These are phyloP conservation scores for Hydrolagus colliei DNA, from an alignment of 2,797 vertebrate species.

Conservation along the genomic window DNA sequence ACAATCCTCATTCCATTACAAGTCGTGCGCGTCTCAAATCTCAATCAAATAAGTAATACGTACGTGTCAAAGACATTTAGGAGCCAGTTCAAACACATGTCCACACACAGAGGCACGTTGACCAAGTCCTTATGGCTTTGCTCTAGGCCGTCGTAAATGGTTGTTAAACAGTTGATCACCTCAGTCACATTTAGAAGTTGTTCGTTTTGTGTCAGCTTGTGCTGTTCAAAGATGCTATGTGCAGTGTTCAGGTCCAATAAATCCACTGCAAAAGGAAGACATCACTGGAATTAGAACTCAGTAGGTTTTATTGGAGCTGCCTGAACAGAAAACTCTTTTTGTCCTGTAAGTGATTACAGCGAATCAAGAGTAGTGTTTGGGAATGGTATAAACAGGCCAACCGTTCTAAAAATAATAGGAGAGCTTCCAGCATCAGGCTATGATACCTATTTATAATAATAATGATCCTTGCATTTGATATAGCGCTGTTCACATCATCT, in stretches of 20 bases:
- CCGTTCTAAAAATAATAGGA: neutral
- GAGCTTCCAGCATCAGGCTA: no score
- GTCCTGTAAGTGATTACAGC: neutral
- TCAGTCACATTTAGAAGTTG: constrained; percentile 82
- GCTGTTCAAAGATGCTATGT: constrained; percentile 82
- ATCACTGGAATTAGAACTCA: neutral
- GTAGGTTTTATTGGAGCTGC: neutral
- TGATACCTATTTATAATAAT: no score
- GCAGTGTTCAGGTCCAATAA: constrained; percentile 80
- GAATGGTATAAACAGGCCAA: neutral
- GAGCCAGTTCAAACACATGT: constrained; percentile 97
- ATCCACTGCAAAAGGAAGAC: constrained; percentile 65
- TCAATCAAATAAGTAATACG: constrained; percentile 42
- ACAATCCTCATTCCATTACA: no score
- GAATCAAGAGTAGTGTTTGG: neutral
- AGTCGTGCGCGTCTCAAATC: no score
- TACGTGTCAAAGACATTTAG: constrained; percentile 96
- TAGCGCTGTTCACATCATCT: no score
- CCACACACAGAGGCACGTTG: constrained; percentile 85
- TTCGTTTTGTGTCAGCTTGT: constrained; percentile 80
- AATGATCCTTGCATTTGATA: no score
- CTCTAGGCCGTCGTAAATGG: constrained; percentile 83
- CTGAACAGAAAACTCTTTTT: neutral
- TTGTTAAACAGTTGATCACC: constrained; percentile 85
- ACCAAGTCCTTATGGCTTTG: constrained; percentile 89